These are phyloP conservation scores for Panthera uncia DNA, from an alignment of 2,113 vertebrate genomes.

Conservation along the genomic window DNA sequence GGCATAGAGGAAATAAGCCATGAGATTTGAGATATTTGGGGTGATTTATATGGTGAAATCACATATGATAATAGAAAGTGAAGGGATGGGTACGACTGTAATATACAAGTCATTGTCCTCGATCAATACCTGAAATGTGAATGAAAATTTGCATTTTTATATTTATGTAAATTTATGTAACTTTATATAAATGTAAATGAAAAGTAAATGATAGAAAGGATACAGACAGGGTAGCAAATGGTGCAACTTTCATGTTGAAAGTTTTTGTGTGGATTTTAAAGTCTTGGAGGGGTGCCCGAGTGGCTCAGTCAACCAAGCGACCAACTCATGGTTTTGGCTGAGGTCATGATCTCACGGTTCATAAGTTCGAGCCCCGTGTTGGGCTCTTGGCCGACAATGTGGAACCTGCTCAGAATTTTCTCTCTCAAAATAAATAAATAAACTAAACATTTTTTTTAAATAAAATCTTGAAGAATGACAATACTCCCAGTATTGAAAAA, in stretches of 20 bases:
- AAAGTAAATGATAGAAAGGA: neutral
- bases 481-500: neutral
- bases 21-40: neutral
- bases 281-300: neutral
- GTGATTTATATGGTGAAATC: neutral
- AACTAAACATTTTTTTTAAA: too few relatives aligned
- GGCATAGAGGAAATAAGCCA: neutral
- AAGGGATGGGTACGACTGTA: neutral
- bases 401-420: too few relatives aligned
- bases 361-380: too few relatives aligned
- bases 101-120: neutral
- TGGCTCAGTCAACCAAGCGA: too few relatives aligned
- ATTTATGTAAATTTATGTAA: neutral
- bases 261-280: slow-evolving; percentile 2
- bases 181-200: neutral
- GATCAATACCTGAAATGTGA: neutral
- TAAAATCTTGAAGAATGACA: neutral
- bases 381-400: too few relatives aligned
- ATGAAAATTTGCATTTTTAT: neutral
- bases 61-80: neutral
- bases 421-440: too few relatives aligned
- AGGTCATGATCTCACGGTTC: too few relatives aligned
- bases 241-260: neutral
- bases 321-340: too few relatives aligned
- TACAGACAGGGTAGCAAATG: neutral